Percentiles rank a stretch among this genome's conserved stretches.
phyloP scores from a whole-genome alignment of 2,113 vertebrate genomes.

The Sander vitreus region DNA sequence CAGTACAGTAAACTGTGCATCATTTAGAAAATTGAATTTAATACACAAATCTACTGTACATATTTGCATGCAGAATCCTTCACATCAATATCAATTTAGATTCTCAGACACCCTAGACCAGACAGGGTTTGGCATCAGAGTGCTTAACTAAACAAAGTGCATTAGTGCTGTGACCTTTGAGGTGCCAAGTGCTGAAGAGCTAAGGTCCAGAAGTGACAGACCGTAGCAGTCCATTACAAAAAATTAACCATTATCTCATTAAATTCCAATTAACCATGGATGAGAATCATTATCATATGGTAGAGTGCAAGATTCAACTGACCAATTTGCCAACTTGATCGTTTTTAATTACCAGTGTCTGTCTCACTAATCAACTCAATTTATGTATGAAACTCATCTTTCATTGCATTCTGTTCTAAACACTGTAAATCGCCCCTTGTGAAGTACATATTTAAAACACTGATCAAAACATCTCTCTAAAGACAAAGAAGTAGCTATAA shows the following conservation, averaged over 20 bases:
- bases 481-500: not conserved
- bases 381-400: not conserved
- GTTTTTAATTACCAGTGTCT: slow-evolving; percentile 1
- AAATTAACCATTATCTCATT: slow-evolving; percentile 15
- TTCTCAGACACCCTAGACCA: slow-evolving; percentile 7
- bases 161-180: slow-evolving; percentile 51
- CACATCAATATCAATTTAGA: not conserved
- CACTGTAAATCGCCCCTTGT: not conserved
- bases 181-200: slow-evolving; percentile 11
- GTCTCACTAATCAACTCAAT: slow-evolving; percentile 5
- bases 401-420: not conserved
- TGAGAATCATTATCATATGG: not conserved
- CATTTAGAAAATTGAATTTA: slow-evolving; percentile 13
- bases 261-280: slow-evolving; percentile 19
- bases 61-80: not conserved
- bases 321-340: not conserved
- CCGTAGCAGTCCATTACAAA: slow-evolving; percentile 9
- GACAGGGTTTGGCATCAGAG: not conserved
- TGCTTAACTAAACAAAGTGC: slow-evolving; percentile 33
- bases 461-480: slow-evolving; percentile 1
- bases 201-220: slow-evolving; percentile 16
- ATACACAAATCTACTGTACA: not conserved
- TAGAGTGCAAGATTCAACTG: not conserved
- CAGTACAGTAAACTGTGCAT: not conserved
- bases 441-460: slow-evolving; percentile 8